phyloP scores from a whole-genome alignment of 2,888 invertebrate species.

The Synanthedon tipuliformis region DNA sequence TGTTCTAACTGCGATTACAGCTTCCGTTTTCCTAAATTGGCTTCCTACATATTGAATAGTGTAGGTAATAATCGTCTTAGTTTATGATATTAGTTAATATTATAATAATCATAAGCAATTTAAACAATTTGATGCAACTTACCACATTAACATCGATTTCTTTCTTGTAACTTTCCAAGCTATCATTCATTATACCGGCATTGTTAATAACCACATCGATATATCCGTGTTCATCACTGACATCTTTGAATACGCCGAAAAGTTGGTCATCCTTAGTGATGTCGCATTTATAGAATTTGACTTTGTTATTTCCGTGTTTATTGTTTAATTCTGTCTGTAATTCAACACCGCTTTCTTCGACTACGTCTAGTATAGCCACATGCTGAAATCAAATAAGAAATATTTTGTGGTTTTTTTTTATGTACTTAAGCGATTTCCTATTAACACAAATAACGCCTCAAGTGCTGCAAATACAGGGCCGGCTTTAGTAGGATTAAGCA shows the following conservation, averaged over 20 bases:
- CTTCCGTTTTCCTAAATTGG: too few species aligned
- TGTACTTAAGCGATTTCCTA: too few species aligned
- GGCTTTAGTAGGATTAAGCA: too few species aligned
- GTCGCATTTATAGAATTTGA: slow-evolving; percentile 30
- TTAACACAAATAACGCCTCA: too few species aligned
- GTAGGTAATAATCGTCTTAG: too few species aligned
- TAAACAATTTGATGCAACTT: slow-evolving; percentile 13
- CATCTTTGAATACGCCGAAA: slow-evolving; percentile 21
- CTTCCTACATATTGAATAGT: too few species aligned
- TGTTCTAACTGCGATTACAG: too few species aligned
- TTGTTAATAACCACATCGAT: slow-evolving; percentile 48
- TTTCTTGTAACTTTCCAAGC: slow-evolving; percentile 30
- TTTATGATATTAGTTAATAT: too few species aligned
- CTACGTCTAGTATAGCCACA: slow-evolving; percentile 28
- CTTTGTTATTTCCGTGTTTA: slow-evolving; percentile 21
- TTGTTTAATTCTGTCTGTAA: slow-evolving; percentile 23
- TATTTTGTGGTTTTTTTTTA: too few species aligned
- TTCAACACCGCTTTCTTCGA: slow-evolving; percentile 16
- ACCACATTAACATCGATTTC: slow-evolving; percentile 48
- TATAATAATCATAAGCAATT: neutral
- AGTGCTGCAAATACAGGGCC: too few species aligned
- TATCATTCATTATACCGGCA: slow-evolving; percentile 50
- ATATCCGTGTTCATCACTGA: slow-evolving; percentile 26
- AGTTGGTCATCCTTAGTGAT: slow-evolving; percentile 24
- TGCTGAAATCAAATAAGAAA: slow-evolving; percentile 10